phyloP scores from a whole-genome alignment of 2,797 vertebrate species.

The Aeoliscus strigatus region DNA sequence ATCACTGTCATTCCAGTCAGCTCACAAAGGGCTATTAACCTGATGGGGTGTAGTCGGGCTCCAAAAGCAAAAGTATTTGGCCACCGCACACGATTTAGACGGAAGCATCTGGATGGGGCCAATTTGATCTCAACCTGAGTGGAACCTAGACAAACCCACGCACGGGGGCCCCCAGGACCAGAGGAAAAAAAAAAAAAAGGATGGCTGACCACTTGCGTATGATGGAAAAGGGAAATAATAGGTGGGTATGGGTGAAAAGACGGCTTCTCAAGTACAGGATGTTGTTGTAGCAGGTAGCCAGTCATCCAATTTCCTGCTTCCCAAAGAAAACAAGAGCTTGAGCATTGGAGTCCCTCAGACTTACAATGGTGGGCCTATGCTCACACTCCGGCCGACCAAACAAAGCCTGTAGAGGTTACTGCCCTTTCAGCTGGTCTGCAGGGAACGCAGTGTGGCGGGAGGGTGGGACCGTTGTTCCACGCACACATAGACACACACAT shows the following conservation, averaged over 20 bases:
- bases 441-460: slow-evolving; percentile 49
- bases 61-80: slow-evolving; percentile 65
- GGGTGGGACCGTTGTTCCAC: slow-evolving; percentile 43
- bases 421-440: slow-evolving; percentile 70
- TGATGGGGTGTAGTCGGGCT: slow-evolving; percentile 59
- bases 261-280: slow-evolving; percentile 84
- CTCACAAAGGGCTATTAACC: slow-evolving; percentile 67
- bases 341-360: slow-evolving; percentile 66
- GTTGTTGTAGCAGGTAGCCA: slow-evolving; percentile 86
- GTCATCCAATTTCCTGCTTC: slow-evolving; percentile 87
- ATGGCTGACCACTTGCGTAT: slow-evolving; percentile 74
- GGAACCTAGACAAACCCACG: slow-evolving; percentile 69
- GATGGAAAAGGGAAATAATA: slow-evolving; percentile 82
- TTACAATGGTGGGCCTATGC: slow-evolving; percentile 79
- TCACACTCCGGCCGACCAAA: slow-evolving; percentile 67
- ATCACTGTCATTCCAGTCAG: slow-evolving; percentile 46
- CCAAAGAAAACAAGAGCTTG: slow-evolving; percentile 80
- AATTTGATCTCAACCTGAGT: slow-evolving; percentile 75
- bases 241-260: slow-evolving; percentile 82
- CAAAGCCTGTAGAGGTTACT: slow-evolving; percentile 79
- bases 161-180: slow-evolving; percentile 56
- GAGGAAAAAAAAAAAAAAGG: slow-evolving; percentile 29
- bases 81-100: slow-evolving; percentile 60
- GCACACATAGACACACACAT: too few relatives aligned
- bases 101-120: slow-evolving; percentile 80